Conservation (phyloP, 2,888 invertebrate genomes). For the Sepioteuthis lessoniana region DNA sequence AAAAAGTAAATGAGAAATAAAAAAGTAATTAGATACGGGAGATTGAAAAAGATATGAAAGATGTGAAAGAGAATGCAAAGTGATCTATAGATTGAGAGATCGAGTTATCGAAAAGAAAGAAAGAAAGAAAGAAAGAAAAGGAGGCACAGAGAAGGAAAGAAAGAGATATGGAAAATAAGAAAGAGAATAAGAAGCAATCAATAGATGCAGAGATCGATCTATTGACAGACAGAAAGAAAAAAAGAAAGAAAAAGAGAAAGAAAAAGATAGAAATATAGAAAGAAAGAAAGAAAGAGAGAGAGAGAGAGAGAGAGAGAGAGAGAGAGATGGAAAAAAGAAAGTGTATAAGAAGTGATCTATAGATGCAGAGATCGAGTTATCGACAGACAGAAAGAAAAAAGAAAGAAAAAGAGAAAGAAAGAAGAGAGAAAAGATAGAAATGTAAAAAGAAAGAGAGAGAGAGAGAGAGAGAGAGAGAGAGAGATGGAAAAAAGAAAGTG, state of each 20-base stretch:
- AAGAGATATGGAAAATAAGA: neutral
- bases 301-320: neutral
- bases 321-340: neutral
- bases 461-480: too few species aligned
- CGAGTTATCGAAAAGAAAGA: too few species aligned
- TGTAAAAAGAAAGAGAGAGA: too few species aligned
- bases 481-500: too few species aligned
- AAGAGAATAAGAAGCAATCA: neutral
- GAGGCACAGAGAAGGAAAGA: neutral
- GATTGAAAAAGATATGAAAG: too few species aligned
- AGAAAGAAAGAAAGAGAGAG: too few species aligned
- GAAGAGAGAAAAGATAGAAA: neutral
- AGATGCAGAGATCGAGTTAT: neutral
- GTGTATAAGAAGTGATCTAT: neutral
- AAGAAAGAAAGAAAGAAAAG: neutral
- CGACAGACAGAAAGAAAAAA: neutral
- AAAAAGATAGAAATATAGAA: neutral
- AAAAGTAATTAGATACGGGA: too few species aligned
- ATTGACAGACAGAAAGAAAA: neutral
- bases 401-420: neutral
- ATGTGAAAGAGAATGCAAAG: neutral
- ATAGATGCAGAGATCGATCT: neutral
- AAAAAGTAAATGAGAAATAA: too few species aligned
- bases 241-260: neutral
- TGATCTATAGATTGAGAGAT: neutral